A percentile compares a stretch with the other conserved stretches of the same genome.
Evolutionary conservation across 2,888 invertebrate species (phyloP).

Genomic region (Erebia ligea): DNA sequence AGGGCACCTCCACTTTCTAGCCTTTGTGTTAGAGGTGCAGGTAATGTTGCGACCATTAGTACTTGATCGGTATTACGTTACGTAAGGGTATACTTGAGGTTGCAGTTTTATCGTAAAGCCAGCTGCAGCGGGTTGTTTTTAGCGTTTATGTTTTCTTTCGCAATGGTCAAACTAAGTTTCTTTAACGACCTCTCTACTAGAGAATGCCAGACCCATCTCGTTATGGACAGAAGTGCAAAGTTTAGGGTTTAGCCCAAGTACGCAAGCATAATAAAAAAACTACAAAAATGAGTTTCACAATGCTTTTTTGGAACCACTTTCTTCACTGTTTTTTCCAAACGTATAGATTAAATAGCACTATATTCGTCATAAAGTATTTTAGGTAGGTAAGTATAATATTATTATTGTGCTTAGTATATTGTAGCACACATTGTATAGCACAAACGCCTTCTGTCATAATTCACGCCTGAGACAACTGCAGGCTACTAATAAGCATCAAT

Average conservation of each 20-base stretch:
- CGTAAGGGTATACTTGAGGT: conserved; percentile 31
- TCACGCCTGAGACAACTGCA: background rate
- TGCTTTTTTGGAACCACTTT: too few species aligned
- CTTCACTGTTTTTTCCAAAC: too few species aligned
- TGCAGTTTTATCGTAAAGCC: conserved; percentile 6
- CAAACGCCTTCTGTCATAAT: background rate
- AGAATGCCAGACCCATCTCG: background rate
- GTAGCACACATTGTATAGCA: too few species aligned
- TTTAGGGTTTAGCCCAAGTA: background rate
- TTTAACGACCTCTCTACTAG: background rate
- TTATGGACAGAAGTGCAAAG: background rate
- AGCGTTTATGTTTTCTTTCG: conserved; percentile 9
- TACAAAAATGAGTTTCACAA: too few species aligned
- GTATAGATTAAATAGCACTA: too few species aligned
- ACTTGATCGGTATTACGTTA: conserved; percentile 32
- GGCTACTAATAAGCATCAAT: background rate
- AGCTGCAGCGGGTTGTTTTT: background rate
- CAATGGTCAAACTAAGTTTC: conserved; percentile 5
- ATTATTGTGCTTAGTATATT: too few species aligned
- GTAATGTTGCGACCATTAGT: conserved; percentile 32
- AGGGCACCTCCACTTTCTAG: conserved; percentile 29
- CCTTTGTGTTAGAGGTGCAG: conserved; percentile 36
- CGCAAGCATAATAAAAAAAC: too few species aligned
- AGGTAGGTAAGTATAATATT: too few species aligned
- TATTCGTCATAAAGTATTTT: too few species aligned